Conservation (phyloP, 2,888 invertebrate genomes). For the Pardosa pseudoannulata region DNA sequence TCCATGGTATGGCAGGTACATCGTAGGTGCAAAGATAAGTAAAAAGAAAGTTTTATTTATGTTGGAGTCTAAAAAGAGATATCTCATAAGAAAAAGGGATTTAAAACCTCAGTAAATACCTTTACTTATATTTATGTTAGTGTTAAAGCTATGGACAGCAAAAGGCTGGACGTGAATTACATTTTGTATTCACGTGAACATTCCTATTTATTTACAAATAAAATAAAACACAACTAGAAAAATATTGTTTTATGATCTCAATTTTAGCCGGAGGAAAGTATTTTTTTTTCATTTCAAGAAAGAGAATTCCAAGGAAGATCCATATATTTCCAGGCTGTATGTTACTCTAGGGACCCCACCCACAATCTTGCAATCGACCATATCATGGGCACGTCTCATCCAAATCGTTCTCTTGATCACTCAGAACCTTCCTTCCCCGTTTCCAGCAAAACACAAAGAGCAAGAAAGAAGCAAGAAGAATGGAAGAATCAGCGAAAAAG, state of each 20-base stretch:
- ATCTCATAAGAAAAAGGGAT: too few relatives aligned
- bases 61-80: too few relatives aligned
- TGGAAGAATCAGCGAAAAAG: background rate
- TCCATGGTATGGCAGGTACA: too few relatives aligned
- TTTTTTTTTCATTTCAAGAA: background rate
- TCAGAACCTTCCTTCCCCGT: background rate
- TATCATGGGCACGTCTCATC: constrained; percentile 11
- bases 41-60: too few relatives aligned
- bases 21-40: too few relatives aligned
- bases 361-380: constrained; percentile 10
- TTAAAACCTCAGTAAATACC: too few relatives aligned
- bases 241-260: background rate
- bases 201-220: too few relatives aligned
- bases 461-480: background rate
- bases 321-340: background rate
- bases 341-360: background rate
- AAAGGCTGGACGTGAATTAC: too few relatives aligned
- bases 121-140: too few relatives aligned
- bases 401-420: constrained; percentile 10
- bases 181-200: too few relatives aligned
- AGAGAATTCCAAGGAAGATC: background rate
- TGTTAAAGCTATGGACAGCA: too few relatives aligned
- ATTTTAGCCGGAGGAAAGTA: background rate
- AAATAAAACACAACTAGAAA: too few relatives aligned
- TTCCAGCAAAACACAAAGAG: background rate